Percentiles rank a stretch among this genome's conserved stretches.
Conservation (phyloP, 2,888 invertebrate species). For the Lypha dubia region DNA sequence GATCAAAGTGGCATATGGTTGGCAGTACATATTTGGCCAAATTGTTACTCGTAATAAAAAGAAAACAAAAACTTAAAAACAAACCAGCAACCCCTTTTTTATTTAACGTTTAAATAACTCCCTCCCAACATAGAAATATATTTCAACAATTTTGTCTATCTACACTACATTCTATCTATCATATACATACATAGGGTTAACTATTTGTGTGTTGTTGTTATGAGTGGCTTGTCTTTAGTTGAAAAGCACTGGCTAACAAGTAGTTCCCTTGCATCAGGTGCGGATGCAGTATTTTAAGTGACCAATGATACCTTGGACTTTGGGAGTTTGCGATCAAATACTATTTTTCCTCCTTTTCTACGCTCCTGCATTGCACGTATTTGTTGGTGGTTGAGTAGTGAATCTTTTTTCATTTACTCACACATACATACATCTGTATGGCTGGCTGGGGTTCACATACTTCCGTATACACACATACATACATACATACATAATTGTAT, state of each 20-base stretch:
- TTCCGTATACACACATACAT: neutral
- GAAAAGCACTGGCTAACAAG: conserved; percentile 20
- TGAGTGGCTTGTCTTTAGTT: neutral
- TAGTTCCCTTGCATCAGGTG: conserved; percentile 8
- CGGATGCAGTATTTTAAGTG: neutral
- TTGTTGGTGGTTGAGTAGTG: neutral
- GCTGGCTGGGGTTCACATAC: neutral
- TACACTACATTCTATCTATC: neutral
- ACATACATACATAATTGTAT: neutral
- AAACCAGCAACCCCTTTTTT: conserved; percentile 22
- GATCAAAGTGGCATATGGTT: neutral
- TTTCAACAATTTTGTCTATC: conserved; percentile 6
- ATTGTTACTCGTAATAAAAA: too few relatives aligned
- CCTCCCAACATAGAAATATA: neutral
- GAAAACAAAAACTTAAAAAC: neutral
- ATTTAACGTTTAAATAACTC: conserved; percentile 9
- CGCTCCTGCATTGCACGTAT: neutral
- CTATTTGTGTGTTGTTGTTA: conserved; percentile 2
- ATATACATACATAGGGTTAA: conserved; percentile 11
- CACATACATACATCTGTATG: neutral
- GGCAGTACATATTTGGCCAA: conserved; percentile 2
- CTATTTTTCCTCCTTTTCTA: neutral
- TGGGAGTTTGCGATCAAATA: neutral
- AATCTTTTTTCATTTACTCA: neutral
- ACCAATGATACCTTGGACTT: neutral